These are phyloP conservation scores for Thamnophis sirtalis DNA, from an alignment of 2,113 vertebrate species.

Conservation along the genomic window DNA sequence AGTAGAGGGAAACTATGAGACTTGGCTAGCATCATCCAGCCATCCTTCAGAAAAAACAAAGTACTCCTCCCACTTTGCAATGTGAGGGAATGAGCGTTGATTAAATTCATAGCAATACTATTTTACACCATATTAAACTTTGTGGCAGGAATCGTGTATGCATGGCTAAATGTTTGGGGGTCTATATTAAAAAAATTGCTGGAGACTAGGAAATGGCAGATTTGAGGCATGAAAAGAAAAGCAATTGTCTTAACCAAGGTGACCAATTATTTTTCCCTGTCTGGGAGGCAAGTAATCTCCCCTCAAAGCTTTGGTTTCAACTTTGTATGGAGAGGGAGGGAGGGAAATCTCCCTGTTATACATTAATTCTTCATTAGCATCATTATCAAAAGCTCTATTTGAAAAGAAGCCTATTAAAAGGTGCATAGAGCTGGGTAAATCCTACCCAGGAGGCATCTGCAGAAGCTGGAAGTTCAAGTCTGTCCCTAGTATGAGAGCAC, in stretches of 20 bases:
- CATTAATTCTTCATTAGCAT: conserved; percentile 7
- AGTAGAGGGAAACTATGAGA: conserved; percentile 29
- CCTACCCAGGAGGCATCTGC: neutral
- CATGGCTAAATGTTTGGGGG: neutral
- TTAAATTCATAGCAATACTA: conserved; percentile 42
- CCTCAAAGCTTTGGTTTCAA: conserved; percentile 31
- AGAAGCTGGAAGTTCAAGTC: neutral
- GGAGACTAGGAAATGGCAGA: neutral
- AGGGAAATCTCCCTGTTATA: neutral
- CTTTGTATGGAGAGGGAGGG: neutral
- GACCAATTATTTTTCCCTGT: conserved; percentile 16
- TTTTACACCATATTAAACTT: conserved; percentile 11
- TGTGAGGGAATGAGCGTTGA: conserved; percentile 35
- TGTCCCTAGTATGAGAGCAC: too few relatives aligned
- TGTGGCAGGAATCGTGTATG: neutral
- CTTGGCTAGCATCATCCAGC: conserved; percentile 41
- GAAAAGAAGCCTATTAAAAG: conserved; percentile 1
- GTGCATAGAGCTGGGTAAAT: neutral
- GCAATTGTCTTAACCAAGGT: neutral
- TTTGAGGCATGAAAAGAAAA: neutral
- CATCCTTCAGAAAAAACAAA: conserved; percentile 44
- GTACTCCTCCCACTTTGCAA: conserved; percentile 52
- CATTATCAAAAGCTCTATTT: conserved; percentile 7
- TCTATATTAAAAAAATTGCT: neutral
- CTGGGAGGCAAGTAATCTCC: conserved; percentile 17